Conservation (phyloP, 2,797 vertebrate genomes). For the Crypturellus tataupa region DNA sequence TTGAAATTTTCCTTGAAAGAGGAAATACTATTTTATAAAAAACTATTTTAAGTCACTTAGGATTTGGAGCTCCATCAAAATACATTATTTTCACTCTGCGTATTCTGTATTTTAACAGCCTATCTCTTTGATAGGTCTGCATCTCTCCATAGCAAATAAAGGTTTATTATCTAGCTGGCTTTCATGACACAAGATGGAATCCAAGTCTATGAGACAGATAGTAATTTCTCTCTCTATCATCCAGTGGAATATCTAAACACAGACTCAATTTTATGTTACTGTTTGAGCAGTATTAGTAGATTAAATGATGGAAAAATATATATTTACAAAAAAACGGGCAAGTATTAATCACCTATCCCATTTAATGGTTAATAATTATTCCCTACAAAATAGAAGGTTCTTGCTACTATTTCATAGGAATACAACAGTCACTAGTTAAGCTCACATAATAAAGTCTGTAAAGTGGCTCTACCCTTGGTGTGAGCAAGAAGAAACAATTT, state of each 20-base stretch:
- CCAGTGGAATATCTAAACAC: not conserved
- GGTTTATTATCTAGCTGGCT: not conserved
- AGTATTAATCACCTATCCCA: not conserved
- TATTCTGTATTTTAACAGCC: not conserved
- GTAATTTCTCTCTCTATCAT: not conserved
- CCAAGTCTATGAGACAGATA: no score
- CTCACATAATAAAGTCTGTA: not conserved
- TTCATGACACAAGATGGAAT: not conserved
- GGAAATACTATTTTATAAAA: not conserved
- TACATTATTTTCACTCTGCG: not conserved
- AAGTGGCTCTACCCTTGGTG: not conserved
- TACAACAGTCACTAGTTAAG: not conserved
- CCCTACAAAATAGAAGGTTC: not conserved
- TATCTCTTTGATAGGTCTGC: not conserved
- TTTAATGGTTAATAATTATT: not conserved
- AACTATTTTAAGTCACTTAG: not conserved
- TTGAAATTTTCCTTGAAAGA: not conserved
- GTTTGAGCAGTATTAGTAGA: not conserved
- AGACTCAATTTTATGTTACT: not conserved
- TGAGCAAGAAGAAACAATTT: not conserved
- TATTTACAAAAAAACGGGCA: not conserved
- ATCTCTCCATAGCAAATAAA: not conserved
- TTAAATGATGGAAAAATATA: not conserved
- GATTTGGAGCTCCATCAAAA: not conserved
- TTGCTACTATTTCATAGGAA: not conserved